Evolutionary conservation across 2,113 vertebrate genomes (phyloP), one percentile per base, ranked within the genome.

Genomic region (Gambusia holbrooki): DNA sequence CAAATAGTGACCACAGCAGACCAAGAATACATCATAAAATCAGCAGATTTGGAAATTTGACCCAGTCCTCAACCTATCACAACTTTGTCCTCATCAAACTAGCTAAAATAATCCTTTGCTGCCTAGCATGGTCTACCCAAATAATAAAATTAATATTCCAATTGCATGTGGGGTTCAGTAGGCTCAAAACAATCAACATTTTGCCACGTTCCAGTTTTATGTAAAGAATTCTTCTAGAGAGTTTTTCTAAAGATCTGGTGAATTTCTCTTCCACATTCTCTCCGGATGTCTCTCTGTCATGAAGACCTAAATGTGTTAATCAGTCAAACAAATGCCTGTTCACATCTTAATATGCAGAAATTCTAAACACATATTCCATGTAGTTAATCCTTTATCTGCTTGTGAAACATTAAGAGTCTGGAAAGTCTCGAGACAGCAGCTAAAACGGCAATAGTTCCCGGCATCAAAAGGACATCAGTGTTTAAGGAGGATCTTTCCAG

Each of bases 401-500:
- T 11, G 67, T 62, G 40, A 78, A 84, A 54, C 42, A 1, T 68
- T 68, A 48, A 62, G 54, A 73, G 69, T n/a, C 69, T 13, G 48
- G 67, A 58, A 37, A 61, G 32, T 7, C n/a, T 71, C 40, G 42
- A 72, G 42, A 58, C 37, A 64, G 75, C 62, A 73, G 80, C 62
- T 27, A 62, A 37, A 86, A 45, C 73, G 72, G 72, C 71, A 40
- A 35, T 48, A 74, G 64, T 15, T 71, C 78, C 58, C 1, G 29
- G 62, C 37, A 54, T 70, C 62, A 78, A 69, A 74, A 67, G 37
- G 69, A 75, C 83, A 87, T 77, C 70, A 73, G 69, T 72, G 76
- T 76, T 79, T 66, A 64, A 17, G 80, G 73, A 60, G 65, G 83
- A 61, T 54, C n/a, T 74, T 48, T 22, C 51, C 19, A 6, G 67